Conservation (phyloP, 92 coral and sea anemone genomes). For the Chrysogorgia sp. region DNA sequence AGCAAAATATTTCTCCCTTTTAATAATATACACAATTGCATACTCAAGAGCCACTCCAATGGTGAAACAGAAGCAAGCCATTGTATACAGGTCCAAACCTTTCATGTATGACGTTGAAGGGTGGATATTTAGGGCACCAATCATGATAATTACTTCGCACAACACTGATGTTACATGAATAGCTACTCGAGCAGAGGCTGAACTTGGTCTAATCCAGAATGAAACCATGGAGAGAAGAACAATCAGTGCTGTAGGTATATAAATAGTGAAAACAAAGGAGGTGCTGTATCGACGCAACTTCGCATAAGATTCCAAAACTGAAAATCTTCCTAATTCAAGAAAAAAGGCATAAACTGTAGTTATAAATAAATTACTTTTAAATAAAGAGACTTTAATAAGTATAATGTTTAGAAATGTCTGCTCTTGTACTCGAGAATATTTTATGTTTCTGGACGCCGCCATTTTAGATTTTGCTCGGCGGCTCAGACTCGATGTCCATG, state of each 20-base stretch:
- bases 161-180: constrained; percentile 96
- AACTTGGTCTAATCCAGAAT: constrained; percentile 32
- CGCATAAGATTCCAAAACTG: constrained; percentile 10
- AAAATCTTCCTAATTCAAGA: constrained; percentile 20
- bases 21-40: constrained; percentile 29
- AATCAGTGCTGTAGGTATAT: constrained; percentile 32
- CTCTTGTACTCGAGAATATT: no score
- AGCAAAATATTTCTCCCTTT: background rate
- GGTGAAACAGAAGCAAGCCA: constrained; percentile 38
- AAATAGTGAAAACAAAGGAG: constrained; percentile 32
- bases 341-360: no score
- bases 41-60: constrained; percentile 18
- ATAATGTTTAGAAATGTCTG: no score
- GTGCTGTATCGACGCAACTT: constrained; percentile 7
- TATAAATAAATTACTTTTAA: no score
- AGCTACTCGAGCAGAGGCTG: constrained; percentile 43
- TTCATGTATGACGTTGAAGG: constrained; percentile 26
- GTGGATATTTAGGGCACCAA: constrained; percentile 86
- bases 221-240: constrained; percentile 31
- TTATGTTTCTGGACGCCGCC: no score
- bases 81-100: constrained; percentile 36
- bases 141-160: constrained; percentile 87
- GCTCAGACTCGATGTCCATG: no score
- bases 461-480: no score
- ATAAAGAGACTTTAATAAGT: no score